These are phyloP conservation scores for Phyllopteryx taeniolatus DNA, from an alignment of 2,113 vertebrate genomes.

Conservation along the genomic window DNA sequence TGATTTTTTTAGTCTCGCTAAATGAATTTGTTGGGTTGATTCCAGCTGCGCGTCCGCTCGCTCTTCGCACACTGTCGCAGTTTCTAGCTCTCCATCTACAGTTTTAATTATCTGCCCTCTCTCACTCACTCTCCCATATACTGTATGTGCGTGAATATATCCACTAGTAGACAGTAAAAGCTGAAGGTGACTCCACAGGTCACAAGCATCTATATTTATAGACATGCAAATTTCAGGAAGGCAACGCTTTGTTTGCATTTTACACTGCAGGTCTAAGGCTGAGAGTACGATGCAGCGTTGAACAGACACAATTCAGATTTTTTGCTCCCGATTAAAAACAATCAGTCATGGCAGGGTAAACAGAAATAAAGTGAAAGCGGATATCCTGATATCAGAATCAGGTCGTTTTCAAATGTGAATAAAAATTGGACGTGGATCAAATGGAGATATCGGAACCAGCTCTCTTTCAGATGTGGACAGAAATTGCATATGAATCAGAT, in stretches of 20 bases:
- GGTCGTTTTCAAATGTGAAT: not conserved
- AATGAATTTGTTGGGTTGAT: constrained; percentile 54
- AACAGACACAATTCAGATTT: not conserved
- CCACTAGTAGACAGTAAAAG: constrained; percentile 22
- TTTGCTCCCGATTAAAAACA: not conserved
- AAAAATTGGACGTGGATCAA: not conserved
- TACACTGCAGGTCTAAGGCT: not conserved
- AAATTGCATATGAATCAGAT: no score
- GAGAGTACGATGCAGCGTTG: not conserved
- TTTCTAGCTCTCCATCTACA: constrained; percentile 34
- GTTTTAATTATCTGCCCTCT: constrained; percentile 24
- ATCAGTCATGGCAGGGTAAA: not conserved
- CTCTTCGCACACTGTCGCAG: constrained; percentile 43
- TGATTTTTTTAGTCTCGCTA: constrained; percentile 58
- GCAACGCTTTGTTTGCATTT: not conserved
- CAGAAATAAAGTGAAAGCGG: not conserved
- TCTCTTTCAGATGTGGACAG: not conserved
- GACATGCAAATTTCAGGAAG: not conserved
- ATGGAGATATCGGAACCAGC: not conserved
- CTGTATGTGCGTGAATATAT: constrained; percentile 25
- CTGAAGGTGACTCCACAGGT: constrained; percentile 18
- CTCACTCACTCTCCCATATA: constrained; percentile 6
- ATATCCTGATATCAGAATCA: not conserved
- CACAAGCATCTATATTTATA: constrained; percentile 8
- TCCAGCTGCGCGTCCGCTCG: constrained; percentile 56